Conservation (phyloP, 2,797 vertebrate species). For the Sebastes baramenuke region DNA sequence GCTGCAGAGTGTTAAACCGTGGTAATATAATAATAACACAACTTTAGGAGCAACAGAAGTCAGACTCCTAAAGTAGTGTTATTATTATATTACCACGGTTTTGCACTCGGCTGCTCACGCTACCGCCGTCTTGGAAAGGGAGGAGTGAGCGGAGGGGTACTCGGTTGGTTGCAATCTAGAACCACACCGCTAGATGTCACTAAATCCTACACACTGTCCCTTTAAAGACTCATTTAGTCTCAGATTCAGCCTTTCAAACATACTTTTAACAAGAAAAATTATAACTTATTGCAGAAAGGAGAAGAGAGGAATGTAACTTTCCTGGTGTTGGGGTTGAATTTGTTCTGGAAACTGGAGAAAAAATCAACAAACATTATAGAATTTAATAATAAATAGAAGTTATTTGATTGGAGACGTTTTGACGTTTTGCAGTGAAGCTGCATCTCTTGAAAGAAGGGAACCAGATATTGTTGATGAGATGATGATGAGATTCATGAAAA, state of each 20-base stretch:
- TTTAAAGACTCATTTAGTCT: neutral
- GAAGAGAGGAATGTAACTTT: neutral
- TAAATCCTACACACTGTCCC: no score
- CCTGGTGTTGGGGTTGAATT: neutral
- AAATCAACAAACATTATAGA: neutral
- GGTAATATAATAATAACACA: no score
- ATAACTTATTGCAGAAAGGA: neutral
- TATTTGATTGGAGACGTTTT: neutral
- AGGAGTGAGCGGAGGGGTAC: no score
- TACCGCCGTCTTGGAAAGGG: no score
- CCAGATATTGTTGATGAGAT: neutral
- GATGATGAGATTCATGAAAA: slow-evolving; percentile 4
- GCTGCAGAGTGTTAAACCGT: no score
- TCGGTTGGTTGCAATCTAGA: no score
- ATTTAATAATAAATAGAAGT: neutral
- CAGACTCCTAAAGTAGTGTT: no score
- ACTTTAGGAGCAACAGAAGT: no score
- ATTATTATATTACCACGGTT: no score
- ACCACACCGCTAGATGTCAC: no score
- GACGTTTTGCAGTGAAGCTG: neutral
- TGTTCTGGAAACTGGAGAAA: neutral
- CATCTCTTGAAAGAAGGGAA: neutral
- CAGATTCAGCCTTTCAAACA: neutral
- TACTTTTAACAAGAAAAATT: neutral
- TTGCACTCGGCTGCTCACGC: no score